Conservation (phyloP, 1,140 invertebrate genomes). For the Geopemphigus sp. region DNA sequence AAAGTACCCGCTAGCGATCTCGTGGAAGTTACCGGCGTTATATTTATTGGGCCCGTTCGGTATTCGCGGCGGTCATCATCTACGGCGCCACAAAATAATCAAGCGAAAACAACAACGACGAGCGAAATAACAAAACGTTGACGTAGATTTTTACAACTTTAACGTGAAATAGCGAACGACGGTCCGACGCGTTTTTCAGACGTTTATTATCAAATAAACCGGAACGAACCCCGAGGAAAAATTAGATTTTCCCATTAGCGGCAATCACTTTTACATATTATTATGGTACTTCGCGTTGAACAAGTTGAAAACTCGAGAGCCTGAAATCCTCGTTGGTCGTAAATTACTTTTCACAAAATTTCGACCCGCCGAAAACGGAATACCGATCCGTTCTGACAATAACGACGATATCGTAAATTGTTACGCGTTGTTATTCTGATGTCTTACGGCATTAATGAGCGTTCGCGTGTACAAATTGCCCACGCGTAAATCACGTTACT, state of each 20-base stretch:
- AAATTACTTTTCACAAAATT: conserved; percentile 29
- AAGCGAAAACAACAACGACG: too few relatives aligned
- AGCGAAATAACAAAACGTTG: too few relatives aligned
- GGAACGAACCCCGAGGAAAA: neutral
- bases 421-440: too few relatives aligned
- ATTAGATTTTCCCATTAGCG: conserved; percentile 26
- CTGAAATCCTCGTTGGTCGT: neutral
- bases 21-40: too few relatives aligned
- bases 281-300: conserved; percentile 20
- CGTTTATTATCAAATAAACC: neutral
- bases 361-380: neutral
- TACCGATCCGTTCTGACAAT: neutral
- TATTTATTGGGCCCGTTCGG: too few relatives aligned
- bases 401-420: too few relatives aligned
- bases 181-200: neutral
- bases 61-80: too few relatives aligned
- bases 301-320: conserved; percentile 5
- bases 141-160: too few relatives aligned
- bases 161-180: neutral
- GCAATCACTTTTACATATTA: conserved; percentile 7
- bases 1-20: too few relatives aligned
- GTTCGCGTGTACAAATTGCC: neutral
- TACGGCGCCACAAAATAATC: too few relatives aligned
- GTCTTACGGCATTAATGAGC: too few relatives aligned
- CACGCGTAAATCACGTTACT: neutral